phyloP scores from a whole-genome alignment of 2,113 vertebrate genomes.

The Chloropsis hardwickii region DNA sequence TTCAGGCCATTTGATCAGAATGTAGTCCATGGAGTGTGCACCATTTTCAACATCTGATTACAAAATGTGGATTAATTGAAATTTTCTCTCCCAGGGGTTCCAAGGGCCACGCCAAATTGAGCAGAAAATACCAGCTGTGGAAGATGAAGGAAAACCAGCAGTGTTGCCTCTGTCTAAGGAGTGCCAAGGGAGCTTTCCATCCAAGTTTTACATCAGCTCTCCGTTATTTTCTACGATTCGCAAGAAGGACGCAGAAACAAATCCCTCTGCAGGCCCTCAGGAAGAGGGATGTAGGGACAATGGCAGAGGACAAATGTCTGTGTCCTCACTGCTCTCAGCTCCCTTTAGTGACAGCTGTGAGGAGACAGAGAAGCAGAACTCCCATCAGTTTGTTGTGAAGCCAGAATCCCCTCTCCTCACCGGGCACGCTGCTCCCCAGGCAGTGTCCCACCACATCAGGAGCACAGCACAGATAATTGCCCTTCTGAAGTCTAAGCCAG shows the following conservation, averaged over 20 bases:
- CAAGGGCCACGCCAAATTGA: slow-evolving; percentile 68
- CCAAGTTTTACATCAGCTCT: slow-evolving; percentile 24
- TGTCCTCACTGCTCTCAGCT: background rate
- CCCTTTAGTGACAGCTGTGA: background rate
- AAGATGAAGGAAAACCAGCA: background rate
- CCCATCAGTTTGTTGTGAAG: background rate
- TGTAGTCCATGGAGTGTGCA: background rate
- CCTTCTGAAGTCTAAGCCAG: slow-evolving; percentile 61
- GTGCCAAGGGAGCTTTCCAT: background rate
- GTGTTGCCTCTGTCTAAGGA: background rate
- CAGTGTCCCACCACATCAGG: slow-evolving; percentile 59
- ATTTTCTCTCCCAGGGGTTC: slow-evolving; percentile 68
- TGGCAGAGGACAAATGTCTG: background rate
- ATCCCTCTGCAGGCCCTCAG: background rate
- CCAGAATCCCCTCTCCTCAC: background rate
- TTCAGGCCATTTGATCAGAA: background rate
- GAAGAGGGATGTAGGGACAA: background rate
- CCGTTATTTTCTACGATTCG: slow-evolving; percentile 60
- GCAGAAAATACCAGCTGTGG: slow-evolving; percentile 48
- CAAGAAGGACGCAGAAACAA: background rate
- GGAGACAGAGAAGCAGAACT: background rate
- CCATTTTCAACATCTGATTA: background rate
- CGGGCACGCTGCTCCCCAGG: rapidly evolving
- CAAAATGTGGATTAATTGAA: background rate
- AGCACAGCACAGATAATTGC: slow-evolving; percentile 77